Evolutionary conservation across 2,113 vertebrate genomes (phyloP), one percentile per base, ranked within the genome.

Genomic region (Tenebrosternarchus preto): DNA sequence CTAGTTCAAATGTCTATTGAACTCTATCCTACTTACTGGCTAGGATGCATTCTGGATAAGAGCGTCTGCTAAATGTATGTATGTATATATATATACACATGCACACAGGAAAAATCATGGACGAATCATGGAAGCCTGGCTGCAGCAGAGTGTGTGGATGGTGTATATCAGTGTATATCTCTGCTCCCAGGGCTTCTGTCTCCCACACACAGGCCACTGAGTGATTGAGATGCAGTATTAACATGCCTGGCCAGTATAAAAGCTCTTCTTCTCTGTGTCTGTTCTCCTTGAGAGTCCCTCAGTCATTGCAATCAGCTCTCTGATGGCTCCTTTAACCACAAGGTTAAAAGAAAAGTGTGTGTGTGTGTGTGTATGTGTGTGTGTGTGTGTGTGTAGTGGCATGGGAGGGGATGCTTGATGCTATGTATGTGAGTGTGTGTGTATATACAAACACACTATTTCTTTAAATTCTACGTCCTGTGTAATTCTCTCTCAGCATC

Each of bases 271-370:
- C 66, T 77, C 76, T 50, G 56, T 43, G 53, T 77, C 64, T 57
- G 63, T 57, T 22, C 39, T 79, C 61, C 39, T 78, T 22, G 20
- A 75, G 64, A 60, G 29, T 50, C 36, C 53, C 71, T 70, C 25
- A 12, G 1, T 67, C 50, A 3, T 11, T 7, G 53, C 53, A 87
- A 87, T 75, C 85, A 68, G 31, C 64, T 16, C 20, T 4, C 73
- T 75, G 56, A 75, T 57, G 36, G 33, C n/a, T 31, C 61, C 59
- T 9, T 31, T 19, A 31, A 75, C 22, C 8, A 24, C 31, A 68
- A 60, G 12, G 20, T 15, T 20, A 39, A 22, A 53, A 74, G 55
- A 36, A 3, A 15, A n/a, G 5, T 8, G 39, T 80, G n/a, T 43
- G n/a, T n/a, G 20, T 74, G 39, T 67, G 25, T 56, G 16, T 29